A percentile compares a stretch with the other conserved stretches of the same genome.
Conservation (phyloP, 2,113 vertebrate species). For the Malurus elegans region DNA sequence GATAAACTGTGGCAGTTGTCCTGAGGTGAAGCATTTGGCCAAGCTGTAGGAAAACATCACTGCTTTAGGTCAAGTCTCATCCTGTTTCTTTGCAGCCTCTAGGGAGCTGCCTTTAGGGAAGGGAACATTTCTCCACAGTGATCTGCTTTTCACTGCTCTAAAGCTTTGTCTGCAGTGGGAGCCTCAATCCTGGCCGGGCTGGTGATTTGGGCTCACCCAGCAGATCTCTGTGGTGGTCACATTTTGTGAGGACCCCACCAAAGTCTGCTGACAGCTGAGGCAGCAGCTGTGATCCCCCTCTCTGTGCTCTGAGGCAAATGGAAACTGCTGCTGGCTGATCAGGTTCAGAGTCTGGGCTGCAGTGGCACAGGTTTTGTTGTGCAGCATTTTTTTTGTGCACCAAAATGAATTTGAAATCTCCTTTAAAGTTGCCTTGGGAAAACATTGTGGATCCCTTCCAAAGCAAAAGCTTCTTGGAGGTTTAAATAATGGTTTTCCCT, state of each 20-base stretch:
- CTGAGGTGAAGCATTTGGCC: neutral
- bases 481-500: neutral
- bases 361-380: neutral
- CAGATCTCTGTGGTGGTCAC: neutral
- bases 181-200: neutral
- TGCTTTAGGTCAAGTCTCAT: neutral
- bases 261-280: neutral
- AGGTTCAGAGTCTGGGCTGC: neutral
- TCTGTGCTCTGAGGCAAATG: neutral
- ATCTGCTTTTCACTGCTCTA: neutral
- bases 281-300: rapidly evolving
- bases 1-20: neutral
- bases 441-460: neutral
- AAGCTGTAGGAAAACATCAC: neutral
- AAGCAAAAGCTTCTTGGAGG: neutral
- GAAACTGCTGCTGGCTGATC: neutral
- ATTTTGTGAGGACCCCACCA: neutral
- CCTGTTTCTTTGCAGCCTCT: neutral
- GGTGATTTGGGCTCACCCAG: neutral
- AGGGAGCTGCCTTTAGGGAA: neutral
- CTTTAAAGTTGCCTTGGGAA: neutral
- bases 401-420: neutral
- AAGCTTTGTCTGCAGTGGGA: neutral
- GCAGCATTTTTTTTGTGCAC: neutral
- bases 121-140: neutral